Conservation (phyloP, 1,140 invertebrate species). For the Trachymyrmex septentrionalis region DNA sequence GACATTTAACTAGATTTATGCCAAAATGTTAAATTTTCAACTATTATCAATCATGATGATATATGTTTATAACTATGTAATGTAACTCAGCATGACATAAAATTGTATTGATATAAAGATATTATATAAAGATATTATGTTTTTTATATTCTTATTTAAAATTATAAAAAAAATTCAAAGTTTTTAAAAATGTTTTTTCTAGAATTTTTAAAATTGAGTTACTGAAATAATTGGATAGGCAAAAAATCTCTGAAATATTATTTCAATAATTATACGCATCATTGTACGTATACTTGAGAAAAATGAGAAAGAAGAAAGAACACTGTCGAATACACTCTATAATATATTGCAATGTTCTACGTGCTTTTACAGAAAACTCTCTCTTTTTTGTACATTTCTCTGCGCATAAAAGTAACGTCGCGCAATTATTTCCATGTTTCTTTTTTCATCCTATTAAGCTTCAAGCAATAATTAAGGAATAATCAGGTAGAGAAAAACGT, state of each 20-base stretch:
- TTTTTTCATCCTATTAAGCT: conserved; percentile 21
- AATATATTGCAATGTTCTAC: not conserved
- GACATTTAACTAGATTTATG: not conserved
- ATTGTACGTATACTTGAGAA: not conserved
- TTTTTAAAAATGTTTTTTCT: not conserved
- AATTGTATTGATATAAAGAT: not conserved
- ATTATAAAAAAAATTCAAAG: not conserved
- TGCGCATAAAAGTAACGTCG: conserved; percentile 3
- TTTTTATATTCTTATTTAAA: not conserved
- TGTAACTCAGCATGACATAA: not conserved
- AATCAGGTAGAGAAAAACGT: not conserved
- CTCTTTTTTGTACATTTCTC: conserved; percentile 15
- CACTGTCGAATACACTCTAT: not conserved
- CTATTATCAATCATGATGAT: not conserved
- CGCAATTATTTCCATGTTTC: conserved; percentile 29
- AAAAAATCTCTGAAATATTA: not conserved
- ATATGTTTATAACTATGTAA: not conserved
- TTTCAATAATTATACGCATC: not conserved
- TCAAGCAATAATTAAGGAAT: conserved; percentile 21
- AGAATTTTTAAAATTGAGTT: not conserved
- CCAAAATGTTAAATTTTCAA: not conserved
- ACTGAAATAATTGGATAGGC: not conserved
- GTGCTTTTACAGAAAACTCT: not conserved
- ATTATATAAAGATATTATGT: not conserved
- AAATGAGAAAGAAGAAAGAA: conserved; percentile 10